These are phyloP conservation scores for Drosophila flavopinicola DNA, from an alignment of 2,888 invertebrate genomes.

Conservation along the genomic window DNA sequence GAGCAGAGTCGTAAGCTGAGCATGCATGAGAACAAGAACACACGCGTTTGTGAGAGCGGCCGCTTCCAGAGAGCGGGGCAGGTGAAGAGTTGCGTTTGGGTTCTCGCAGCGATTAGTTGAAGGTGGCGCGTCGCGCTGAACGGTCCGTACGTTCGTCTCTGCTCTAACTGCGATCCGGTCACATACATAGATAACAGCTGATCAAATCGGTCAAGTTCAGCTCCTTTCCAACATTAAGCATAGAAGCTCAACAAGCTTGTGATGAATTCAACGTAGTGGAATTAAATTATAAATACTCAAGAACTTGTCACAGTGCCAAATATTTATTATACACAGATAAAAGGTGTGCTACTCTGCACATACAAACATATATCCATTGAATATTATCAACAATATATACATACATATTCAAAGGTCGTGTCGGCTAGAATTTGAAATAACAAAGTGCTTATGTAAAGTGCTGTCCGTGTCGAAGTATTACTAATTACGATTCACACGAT, in stretches of 20 bases:
- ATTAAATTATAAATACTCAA: conserved; percentile 38
- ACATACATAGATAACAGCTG: conserved; percentile 30
- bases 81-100: conserved; percentile 8
- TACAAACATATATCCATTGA: not conserved
- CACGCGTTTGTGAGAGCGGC: not conserved
- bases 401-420: conserved; percentile 52
- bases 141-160: conserved; percentile 42
- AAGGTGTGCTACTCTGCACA: conserved; percentile 36
- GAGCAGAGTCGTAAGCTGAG: not conserved
- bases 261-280: conserved; percentile 28
- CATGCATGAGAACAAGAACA: not conserved
- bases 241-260: conserved; percentile 12
- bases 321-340: conserved; percentile 23
- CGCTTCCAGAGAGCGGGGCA: conserved; percentile 7
- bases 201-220: conserved; percentile 79
- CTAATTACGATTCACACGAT: conserved; percentile 13
- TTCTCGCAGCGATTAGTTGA: conserved; percentile 55
- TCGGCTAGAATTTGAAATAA: conserved; percentile 11
- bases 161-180: conserved; percentile 8
- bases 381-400: conserved; percentile 29
- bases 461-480: not conserved
- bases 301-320: conserved; percentile 67
- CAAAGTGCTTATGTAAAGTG: conserved; percentile 45
- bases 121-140: conserved; percentile 67
- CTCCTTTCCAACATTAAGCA: conserved; percentile 28